Conservation (phyloP, 2,888 invertebrate species). For the Pandemis cinnamomeana region DNA sequence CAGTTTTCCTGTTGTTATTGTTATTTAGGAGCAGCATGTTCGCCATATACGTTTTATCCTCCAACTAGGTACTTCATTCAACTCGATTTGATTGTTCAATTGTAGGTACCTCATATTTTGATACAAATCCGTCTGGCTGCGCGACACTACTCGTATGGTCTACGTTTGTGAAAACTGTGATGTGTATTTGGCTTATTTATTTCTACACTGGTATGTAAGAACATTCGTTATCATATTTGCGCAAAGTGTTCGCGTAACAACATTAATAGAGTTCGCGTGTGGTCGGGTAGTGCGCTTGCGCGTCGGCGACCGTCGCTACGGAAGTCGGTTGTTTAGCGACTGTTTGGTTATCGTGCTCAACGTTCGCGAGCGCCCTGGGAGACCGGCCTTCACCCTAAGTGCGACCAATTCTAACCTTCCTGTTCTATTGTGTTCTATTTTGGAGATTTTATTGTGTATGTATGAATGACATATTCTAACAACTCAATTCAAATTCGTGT, state of each 20-base stretch:
- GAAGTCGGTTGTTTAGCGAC: conserved; percentile 72
- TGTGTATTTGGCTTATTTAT: neutral
- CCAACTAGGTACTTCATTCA: neutral
- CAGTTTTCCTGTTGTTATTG: conserved; percentile 38
- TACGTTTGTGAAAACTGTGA: neutral
- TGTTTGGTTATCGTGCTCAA: too few species aligned
- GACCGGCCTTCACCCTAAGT: conserved; percentile 55
- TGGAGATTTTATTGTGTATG: conserved; percentile 11
- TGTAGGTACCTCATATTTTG: neutral
- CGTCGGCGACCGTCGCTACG: conserved; percentile 53
- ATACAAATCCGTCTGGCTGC: neutral
- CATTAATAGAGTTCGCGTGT: conserved; percentile 59
- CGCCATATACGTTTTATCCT: neutral
- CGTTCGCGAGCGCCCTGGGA: conserved; percentile 46
- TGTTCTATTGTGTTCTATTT: conserved; percentile 35
- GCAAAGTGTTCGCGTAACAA: conserved; percentile 49
- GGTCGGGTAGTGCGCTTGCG: conserved; percentile 55
- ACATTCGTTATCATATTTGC: conserved; percentile 46
- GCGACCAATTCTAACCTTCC: conserved; percentile 32
- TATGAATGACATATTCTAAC: conserved; percentile 2
- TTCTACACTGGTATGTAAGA: conserved; percentile 42
- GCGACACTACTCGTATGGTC: neutral
- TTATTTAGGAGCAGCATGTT: neutral
- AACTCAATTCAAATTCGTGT: neutral
- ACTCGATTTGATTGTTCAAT: neutral